Evolutionary conservation across 92 coral and sea anemone species (phyloP).

Genomic region (Parazoanthus darwini): DNA sequence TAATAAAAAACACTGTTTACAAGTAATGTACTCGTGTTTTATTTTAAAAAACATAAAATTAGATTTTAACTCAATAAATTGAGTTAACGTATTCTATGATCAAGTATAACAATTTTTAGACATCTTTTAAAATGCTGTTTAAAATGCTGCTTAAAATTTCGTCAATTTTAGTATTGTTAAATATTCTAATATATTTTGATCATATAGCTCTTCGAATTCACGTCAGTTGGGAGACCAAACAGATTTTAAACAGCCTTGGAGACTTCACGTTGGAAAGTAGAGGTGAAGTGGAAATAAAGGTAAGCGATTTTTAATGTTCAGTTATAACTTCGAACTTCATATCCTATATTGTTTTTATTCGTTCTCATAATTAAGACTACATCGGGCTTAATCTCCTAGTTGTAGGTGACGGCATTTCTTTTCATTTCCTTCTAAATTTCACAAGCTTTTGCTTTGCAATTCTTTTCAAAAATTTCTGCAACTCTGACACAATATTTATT

Average conservation of each 20-base stretch:
- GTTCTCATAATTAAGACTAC: neutral
- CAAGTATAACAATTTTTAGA: too few species aligned
- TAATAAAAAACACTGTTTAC: too few species aligned
- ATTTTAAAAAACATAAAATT: too few species aligned
- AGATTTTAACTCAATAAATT: too few species aligned
- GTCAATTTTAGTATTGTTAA: neutral
- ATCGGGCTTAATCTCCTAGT: neutral
- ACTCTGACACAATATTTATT: too few species aligned
- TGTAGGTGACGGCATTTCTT: neutral
- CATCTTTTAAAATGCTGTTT: too few species aligned
- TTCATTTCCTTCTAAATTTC: neutral
- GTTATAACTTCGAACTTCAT: neutral
- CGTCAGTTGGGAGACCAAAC: slow-evolving; percentile 80
- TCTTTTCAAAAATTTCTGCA: too few species aligned
- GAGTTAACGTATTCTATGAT: too few species aligned
- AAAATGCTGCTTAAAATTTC: too few species aligned
- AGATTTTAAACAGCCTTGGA: slow-evolving; percentile 72
- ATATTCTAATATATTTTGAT: neutral
- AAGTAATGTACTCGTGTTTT: too few species aligned
- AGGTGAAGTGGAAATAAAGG: slow-evolving; percentile 85
- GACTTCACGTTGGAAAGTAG: slow-evolving; percentile 77
- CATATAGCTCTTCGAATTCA: slow-evolving; percentile 78
- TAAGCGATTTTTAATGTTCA: neutral
- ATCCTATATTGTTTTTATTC: neutral
- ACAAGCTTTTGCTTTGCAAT: neutral